Conservation (phyloP, 2,888 invertebrate genomes). For the Argyresthia albistria region DNA sequence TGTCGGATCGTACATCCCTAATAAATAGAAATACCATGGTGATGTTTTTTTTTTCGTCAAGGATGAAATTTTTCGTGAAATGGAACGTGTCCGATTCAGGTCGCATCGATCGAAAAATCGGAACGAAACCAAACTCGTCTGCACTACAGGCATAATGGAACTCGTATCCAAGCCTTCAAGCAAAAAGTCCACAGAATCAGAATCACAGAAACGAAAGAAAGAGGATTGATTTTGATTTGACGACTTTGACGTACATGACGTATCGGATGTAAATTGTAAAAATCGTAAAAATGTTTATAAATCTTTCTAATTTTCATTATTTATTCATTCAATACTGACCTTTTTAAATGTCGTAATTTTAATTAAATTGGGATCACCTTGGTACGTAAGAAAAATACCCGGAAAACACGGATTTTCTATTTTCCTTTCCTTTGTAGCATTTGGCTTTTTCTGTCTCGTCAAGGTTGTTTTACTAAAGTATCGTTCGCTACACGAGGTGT, state of each 20-base stretch:
- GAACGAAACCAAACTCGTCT: neutral
- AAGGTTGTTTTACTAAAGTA: conserved; percentile 43
- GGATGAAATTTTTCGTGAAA: too few relatives aligned
- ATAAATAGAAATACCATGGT: too few relatives aligned
- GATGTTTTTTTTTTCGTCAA: too few relatives aligned
- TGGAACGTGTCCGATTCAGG: too few relatives aligned
- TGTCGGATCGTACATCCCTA: too few relatives aligned
- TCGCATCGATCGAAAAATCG: neutral
- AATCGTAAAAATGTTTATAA: conserved; percentile 1
- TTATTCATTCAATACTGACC: neutral
- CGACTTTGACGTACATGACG: too few relatives aligned
- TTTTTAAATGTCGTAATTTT: neutral
- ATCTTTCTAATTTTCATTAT: neutral
- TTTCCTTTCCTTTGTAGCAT: conserved; percentile 25
- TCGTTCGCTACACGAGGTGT: conserved; percentile 9
- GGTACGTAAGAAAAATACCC: conserved; percentile 32
- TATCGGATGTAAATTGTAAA: too few relatives aligned
- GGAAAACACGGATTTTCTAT: conserved; percentile 16
- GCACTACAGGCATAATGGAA: neutral
- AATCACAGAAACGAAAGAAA: neutral
- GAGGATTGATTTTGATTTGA: too few relatives aligned
- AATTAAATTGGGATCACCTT: conserved; percentile 10
- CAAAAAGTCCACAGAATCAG: neutral
- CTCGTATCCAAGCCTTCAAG: neutral
- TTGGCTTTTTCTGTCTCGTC: conserved; percentile 39